Conservation (phyloP, 2,888 invertebrate species). For the Atrina japonica region DNA sequence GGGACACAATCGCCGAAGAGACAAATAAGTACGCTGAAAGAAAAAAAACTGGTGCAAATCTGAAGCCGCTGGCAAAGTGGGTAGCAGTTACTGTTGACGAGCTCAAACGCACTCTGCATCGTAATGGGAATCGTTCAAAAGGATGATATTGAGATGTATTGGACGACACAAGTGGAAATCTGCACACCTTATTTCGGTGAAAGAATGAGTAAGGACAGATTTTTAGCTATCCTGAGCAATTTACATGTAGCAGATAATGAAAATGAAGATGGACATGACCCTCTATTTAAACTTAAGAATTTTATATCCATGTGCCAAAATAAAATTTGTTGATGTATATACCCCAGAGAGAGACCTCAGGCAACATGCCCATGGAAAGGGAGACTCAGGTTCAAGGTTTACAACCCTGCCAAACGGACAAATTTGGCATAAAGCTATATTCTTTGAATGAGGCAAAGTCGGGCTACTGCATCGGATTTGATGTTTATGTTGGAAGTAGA, state of each 20-base stretch:
- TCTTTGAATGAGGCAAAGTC: constrained; percentile 31
- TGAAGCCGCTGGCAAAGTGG: no score
- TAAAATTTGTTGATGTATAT: constrained; percentile 34
- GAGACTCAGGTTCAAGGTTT: constrained; percentile 35
- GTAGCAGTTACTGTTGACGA: constrained; percentile 4
- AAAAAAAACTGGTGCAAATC: no score
- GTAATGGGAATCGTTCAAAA: constrained; percentile 24
- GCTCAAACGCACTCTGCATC: constrained; percentile 27
- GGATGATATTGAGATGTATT: constrained; percentile 30
- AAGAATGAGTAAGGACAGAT: constrained; percentile 35
- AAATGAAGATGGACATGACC: constrained; percentile 12
- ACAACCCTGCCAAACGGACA: constrained; percentile 43
- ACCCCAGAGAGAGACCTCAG: constrained; percentile 27
- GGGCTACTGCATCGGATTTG: constrained; percentile 40
- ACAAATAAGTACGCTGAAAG: no score
- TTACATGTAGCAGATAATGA: constrained; percentile 12
- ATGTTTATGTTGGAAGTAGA: constrained; percentile 39
- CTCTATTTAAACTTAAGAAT: constrained; percentile 32
- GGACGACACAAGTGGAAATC: constrained; percentile 18
- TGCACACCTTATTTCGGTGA: constrained; percentile 30
- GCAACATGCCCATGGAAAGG: constrained; percentile 42
- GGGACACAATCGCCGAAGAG: no score
- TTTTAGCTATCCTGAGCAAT: constrained; percentile 26
- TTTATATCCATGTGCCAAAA: constrained; percentile 7
- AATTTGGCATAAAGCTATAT: constrained; percentile 43